Conservation (phyloP, 2,888 invertebrate genomes). For the Sabellastarte sp. region DNA sequence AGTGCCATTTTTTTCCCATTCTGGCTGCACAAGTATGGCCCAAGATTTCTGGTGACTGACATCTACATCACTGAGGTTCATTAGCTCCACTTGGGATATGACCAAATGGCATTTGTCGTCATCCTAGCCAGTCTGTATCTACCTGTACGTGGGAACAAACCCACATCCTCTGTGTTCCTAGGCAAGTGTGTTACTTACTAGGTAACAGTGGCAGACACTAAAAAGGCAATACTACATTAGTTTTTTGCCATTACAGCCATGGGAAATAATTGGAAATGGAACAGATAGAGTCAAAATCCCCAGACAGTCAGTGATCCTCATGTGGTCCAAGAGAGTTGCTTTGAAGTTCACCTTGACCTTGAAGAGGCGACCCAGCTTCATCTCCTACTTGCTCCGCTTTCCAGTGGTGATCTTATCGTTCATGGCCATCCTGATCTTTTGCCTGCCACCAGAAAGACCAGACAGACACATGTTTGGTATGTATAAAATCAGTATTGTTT, state of each 20-base stretch:
- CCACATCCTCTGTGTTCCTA: too few relatives aligned
- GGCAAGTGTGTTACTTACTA: too few relatives aligned
- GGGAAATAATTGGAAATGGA: background rate
- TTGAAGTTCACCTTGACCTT: background rate
- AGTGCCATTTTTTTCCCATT: too few relatives aligned
- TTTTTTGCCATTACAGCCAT: background rate
- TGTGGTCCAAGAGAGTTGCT: background rate
- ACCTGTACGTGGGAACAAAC: too few relatives aligned
- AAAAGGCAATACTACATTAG: too few relatives aligned
- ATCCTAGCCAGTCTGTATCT: too few relatives aligned
- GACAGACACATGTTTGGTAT: background rate
- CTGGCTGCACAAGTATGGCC: too few relatives aligned
- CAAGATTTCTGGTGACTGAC: too few relatives aligned
- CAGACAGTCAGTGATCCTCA: background rate
- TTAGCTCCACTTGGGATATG: too few relatives aligned
- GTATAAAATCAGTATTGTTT: background rate
- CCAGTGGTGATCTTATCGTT: background rate
- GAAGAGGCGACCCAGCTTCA: background rate
- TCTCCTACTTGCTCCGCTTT: background rate
- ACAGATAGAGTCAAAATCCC: background rate
- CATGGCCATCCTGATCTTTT: background rate
- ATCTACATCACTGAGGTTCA: too few relatives aligned
- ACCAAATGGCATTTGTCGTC: too few relatives aligned
- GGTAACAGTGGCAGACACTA: too few relatives aligned
- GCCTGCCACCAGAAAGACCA: background rate